Conservation (phyloP, 2,888 invertebrate species). For the Meteorus colon region DNA sequence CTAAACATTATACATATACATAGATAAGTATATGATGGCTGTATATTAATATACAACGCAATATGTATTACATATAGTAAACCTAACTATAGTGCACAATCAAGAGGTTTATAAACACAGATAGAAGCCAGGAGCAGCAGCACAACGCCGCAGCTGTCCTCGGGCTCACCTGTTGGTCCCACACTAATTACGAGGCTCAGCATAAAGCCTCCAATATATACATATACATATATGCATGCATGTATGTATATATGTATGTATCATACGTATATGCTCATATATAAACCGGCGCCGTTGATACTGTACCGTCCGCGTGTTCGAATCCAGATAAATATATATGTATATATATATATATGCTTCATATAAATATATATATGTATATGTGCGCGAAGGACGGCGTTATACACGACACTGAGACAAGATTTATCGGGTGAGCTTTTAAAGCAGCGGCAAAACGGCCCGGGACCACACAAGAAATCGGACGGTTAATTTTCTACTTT, state of each 20-base stretch:
- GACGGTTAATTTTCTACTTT: conserved; percentile 10
- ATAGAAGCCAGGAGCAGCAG: conserved; percentile 38
- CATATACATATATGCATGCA: too few species aligned
- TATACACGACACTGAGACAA: conserved; percentile 51
- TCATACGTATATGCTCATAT: not conserved
- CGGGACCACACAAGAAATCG: conserved; percentile 62
- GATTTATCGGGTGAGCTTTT: conserved; percentile 63
- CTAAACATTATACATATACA: not conserved
- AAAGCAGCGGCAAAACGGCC: conserved; percentile 37
- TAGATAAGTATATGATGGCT: not conserved
- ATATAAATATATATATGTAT: not conserved
- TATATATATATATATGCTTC: not conserved
- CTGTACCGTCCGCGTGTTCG: not conserved
- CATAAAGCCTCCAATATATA: conserved; percentile 56
- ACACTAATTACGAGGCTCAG: conserved; percentile 63
- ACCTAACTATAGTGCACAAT: not conserved
- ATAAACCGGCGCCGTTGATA: not conserved
- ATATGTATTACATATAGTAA: conserved; percentile 2
- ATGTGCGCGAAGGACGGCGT: conserved; percentile 40
- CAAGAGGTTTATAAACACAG: conserved; percentile 17
- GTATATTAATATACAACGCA: not conserved
- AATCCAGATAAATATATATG: conserved; percentile 11
- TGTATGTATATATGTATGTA: conserved; percentile 35
- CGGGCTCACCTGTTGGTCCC: conserved; percentile 67
- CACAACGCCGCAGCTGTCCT: conserved; percentile 59